A percentile compares a stretch with the other conserved stretches of the same genome.
Conservation (phyloP, 1,140 invertebrate species). For the Anagrus nilaparvatae region DNA sequence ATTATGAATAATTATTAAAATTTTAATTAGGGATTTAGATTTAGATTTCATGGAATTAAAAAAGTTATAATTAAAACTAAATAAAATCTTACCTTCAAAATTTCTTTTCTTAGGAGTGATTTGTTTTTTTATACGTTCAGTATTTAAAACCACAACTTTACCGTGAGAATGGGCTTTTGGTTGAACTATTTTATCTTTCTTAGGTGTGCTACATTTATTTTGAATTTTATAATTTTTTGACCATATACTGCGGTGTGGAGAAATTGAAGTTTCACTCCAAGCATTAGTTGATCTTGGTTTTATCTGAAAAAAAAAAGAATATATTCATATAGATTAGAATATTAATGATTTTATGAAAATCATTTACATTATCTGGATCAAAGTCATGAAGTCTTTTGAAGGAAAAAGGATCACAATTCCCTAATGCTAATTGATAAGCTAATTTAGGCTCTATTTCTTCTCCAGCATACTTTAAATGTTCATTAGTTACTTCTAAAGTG, state of each 20-base stretch:
- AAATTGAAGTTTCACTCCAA: constrained; percentile 19
- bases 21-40: not conserved
- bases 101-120: constrained; percentile 18
- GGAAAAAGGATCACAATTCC: constrained; percentile 78
- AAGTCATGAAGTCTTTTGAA: constrained; percentile 65
- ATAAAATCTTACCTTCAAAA: constrained; percentile 16
- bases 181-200: constrained; percentile 2
- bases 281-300: constrained; percentile 20
- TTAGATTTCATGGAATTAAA: not conserved
- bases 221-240: constrained; percentile 24
- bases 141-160: constrained; percentile 1
- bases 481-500: constrained; percentile 35
- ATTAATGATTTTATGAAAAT: not conserved
- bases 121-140: constrained; percentile 11
- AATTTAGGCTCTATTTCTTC: constrained; percentile 46
- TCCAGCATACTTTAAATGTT: constrained; percentile 48
- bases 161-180: not conserved
- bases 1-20: constrained; percentile 11
- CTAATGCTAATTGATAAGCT: constrained; percentile 74
- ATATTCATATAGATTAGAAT: not conserved
- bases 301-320: constrained; percentile 11
- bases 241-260: constrained; percentile 35
- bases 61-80: constrained; percentile 7
- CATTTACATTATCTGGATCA: constrained; percentile 50
- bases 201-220: not conserved